A percentile compares a stretch with the other conserved stretches of the same genome.
Conservation (phyloP, 2,113 vertebrate species). For the Pavo muticus region DNA sequence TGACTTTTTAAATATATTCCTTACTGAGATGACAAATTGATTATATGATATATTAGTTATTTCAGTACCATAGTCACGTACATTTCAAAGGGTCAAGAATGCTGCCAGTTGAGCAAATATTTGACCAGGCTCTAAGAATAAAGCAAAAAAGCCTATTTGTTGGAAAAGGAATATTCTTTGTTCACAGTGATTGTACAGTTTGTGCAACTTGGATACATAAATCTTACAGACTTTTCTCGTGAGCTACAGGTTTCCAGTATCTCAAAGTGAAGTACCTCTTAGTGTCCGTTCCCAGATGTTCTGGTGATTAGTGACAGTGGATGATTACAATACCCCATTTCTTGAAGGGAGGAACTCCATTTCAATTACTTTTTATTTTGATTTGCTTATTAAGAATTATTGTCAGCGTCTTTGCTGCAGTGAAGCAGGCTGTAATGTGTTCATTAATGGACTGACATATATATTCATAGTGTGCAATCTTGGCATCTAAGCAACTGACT, state of each 20-base stretch:
- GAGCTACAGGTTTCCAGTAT: rapidly evolving
- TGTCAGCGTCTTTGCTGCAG: background rate
- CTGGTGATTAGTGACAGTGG: background rate
- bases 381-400: background rate
- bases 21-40: background rate
- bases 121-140: background rate
- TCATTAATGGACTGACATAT: background rate
- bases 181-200: background rate
- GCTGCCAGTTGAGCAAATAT: background rate
- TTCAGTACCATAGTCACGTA: background rate
- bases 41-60: background rate
- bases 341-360: background rate
- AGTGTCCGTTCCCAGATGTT: background rate
- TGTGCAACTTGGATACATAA: background rate
- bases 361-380: background rate
- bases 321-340: background rate
- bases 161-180: background rate
- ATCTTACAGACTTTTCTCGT: background rate
- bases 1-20: background rate
- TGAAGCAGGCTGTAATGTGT: background rate
- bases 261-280: background rate
- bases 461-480: background rate
- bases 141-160: background rate
- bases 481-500: background rate
- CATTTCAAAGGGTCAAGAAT: background rate